Evolutionary conservation across 1,140 invertebrate genomes (phyloP).

Genomic region (Ceratitis capitata): DNA sequence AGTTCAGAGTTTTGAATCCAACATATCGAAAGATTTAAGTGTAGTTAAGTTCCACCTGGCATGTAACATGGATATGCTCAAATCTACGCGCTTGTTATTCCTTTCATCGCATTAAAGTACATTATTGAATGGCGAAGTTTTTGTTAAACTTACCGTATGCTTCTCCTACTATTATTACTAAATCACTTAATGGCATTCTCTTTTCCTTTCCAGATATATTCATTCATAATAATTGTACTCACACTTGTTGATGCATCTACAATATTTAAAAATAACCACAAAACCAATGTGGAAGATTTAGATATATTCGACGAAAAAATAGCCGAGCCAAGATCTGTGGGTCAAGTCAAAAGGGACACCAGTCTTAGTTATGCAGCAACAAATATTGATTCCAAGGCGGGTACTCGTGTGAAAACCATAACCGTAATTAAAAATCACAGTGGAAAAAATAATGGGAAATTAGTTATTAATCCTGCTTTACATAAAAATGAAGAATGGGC

Average conservation of each 20-base stretch:
- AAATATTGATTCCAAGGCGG: conserved; percentile 63
- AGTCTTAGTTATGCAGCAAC: conserved; percentile 63
- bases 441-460: conserved; percentile 44
- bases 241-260: conserved; percentile 13
- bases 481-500: conserved; percentile 61
- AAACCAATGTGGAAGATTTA: background rate
- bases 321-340: background rate
- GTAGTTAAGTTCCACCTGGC: too few relatives aligned
- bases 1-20: too few relatives aligned
- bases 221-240: conserved; percentile 28
- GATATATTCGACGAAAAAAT: background rate
- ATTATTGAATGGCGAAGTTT: too few relatives aligned
- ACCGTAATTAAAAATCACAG: conserved; percentile 60
- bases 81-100: too few relatives aligned
- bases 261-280: background rate
- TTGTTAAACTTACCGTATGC: background rate
- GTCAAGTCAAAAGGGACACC: conserved; percentile 53
- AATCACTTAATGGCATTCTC: background rate
- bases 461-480: conserved; percentile 55
- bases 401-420: conserved; percentile 63
- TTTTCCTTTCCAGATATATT: conserved; percentile 6
- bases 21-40: too few relatives aligned
- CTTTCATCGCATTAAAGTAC: too few relatives aligned
- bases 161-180: background rate
- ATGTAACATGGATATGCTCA: too few relatives aligned